These are phyloP conservation scores for Mastomys natalensis DNA, from an alignment of 2,113 vertebrate species.

Conservation along the genomic window DNA sequence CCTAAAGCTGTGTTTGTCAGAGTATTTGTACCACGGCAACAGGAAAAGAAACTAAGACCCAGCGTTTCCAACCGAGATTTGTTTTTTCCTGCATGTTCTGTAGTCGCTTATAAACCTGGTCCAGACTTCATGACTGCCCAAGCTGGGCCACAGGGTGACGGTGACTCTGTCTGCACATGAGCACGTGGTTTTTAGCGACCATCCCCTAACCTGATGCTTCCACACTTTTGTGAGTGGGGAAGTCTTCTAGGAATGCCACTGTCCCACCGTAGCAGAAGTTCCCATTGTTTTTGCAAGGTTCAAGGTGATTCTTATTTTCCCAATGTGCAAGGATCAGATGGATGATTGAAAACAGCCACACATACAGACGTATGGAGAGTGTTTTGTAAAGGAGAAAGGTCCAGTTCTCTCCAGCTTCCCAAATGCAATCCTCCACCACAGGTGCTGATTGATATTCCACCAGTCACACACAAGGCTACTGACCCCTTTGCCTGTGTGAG, in stretches of 20 bases:
- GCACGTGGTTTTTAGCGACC: accelerated
- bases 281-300: not conserved
- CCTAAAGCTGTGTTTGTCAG: not conserved
- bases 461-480: accelerated
- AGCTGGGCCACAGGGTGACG: not conserved
- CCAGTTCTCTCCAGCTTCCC: not conserved
- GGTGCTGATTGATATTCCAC: not conserved
- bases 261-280: not conserved
- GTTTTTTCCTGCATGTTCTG: not conserved
- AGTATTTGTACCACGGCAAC: not conserved
- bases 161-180: not conserved
- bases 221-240: not conserved
- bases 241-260: not conserved
- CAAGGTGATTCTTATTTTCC: not conserved
- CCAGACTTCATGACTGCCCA: not conserved
- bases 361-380: not conserved
- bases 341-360: not conserved
- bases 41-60: not conserved
- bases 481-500: accelerated
- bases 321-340: not conserved
- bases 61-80: not conserved
- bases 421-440: not conserved
- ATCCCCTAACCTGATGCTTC: not conserved
- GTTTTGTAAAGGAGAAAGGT: not conserved
- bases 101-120: not conserved